Base-by-base conservation (phyloP, 1,140 invertebrate genomes). In the Reticulitermes speratus region DNA sequence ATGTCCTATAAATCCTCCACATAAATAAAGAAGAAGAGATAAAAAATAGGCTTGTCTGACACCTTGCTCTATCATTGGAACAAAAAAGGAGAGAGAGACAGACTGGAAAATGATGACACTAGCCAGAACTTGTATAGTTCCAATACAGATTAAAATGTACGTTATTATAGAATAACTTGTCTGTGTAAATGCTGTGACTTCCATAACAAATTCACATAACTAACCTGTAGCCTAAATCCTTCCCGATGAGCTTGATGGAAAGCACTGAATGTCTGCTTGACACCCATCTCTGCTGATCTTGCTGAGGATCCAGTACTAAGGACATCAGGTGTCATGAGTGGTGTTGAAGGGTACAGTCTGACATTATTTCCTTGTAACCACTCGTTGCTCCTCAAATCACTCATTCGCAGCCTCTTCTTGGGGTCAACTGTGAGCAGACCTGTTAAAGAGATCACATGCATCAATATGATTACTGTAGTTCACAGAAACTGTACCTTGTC, bases 391-490 rank as follows among this genome's bases (percentile, higher is more conserved):
- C 93, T 89, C 2, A 97, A 90, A 81, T 95, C 94, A 23, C 88
- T 88, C 90, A 97, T 94, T 45, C 93, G 94, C 11, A 97, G 90
- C 86, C 97, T 92, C 88, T 94, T 93, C 38, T 90, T 91, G 0
- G 97, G 96, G 89, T 98, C 96, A 2, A 97, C 95, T 0, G 95
- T 96, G 44, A 98, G 90, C 44, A 98, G 91, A 21, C 94, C 93
- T 91, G 87, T 12, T 88, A 89, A 45, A 55, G 23, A 30, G 83
- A 84, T 55, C 52, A 55, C 52, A 19, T 21, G 52, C 19, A 55
- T 55, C 19, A 55, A 21, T 21, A 55, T 48, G 14, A 55, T 55
- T 21, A 19, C 19, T 55, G 14, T 21, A 55, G 52, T 21, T 38
- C 38, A 38, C 38, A 38, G 38, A 38, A 38, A 38, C 38, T 38